Percentiles rank a stretch among this genome's conserved stretches.
Conservation (phyloP, 1,140 invertebrate species). For the Cydia fagiglandana region DNA sequence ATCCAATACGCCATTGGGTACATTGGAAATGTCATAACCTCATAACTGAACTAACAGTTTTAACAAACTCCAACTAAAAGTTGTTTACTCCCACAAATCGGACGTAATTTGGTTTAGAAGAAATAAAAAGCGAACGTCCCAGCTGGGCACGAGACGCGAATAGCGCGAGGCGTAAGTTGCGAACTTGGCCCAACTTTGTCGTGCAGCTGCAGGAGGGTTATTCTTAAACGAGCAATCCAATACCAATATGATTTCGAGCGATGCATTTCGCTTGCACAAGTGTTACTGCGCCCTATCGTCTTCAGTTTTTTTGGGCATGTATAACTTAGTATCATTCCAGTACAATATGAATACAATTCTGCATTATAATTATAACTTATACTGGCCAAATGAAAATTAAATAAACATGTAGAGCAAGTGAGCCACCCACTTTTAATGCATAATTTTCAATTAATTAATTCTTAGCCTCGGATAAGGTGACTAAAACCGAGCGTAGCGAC, state of each 20-base stretch:
- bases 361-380: too few species aligned
- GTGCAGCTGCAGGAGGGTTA: background rate
- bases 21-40: slow-evolving; percentile 60
- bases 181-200: background rate
- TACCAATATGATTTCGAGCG: background rate
- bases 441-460: too few species aligned
- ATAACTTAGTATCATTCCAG: too few species aligned
- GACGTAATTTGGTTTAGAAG: slow-evolving; percentile 16
- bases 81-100: slow-evolving; percentile 33
- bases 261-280: too few species aligned
- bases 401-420: too few species aligned
- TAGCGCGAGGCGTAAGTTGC: slow-evolving; percentile 3
- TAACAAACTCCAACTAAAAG: slow-evolving; percentile 41
- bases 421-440: too few species aligned
- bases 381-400: too few species aligned
- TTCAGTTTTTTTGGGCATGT: too few species aligned
- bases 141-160: slow-evolving; percentile 12
- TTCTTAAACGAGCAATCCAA: background rate
- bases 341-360: too few species aligned
- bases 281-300: background rate
- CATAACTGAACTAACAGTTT: slow-evolving; percentile 52
- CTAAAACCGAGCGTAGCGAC: too few species aligned
- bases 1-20: background rate
- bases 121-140: slow-evolving; percentile 14
- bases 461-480: too few species aligned